Percentiles rank a stretch among this genome's conserved stretches.
These are phyloP conservation scores for Scelioninae gen. 1 DNA, from an alignment of 2,888 invertebrate genomes.

Conservation along the genomic window DNA sequence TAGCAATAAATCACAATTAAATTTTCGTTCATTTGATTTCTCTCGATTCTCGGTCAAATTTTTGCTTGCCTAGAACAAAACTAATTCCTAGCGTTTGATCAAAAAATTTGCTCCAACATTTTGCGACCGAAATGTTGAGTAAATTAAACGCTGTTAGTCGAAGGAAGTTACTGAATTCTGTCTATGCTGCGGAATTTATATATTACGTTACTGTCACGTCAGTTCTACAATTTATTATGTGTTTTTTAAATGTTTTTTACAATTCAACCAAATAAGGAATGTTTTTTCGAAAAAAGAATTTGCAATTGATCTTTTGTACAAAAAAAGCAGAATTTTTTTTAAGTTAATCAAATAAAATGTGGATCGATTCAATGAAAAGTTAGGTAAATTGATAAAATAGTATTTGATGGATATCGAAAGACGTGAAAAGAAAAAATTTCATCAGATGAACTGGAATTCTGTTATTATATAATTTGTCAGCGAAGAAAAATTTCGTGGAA, in stretches of 20 bases:
- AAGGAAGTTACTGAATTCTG: constrained; percentile 21
- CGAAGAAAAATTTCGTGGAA: constrained; percentile 26
- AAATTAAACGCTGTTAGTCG: constrained; percentile 29
- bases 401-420: constrained; percentile 15
- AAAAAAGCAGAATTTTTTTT: not conserved
- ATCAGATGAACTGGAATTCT: constrained; percentile 17
- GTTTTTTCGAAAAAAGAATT: not conserved
- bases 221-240: not conserved
- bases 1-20: constrained; percentile 45
- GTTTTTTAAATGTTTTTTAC: not conserved
- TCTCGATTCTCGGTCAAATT: constrained; percentile 26
- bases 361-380: not conserved
- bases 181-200: constrained; percentile 25
- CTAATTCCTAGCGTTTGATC: constrained; percentile 40
- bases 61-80: constrained; percentile 28
- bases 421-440: not conserved
- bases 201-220: constrained; percentile 18
- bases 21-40: constrained; percentile 32
- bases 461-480: constrained; percentile 36
- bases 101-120: constrained; percentile 25
- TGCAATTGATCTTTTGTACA: not conserved
- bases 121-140: constrained; percentile 35
- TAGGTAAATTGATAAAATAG: not conserved
- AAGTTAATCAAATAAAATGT: not conserved
- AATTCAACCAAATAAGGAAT: not conserved